phyloP scores from a whole-genome alignment of 2,113 vertebrate species.

The Orthonyx spaldingii region DNA sequence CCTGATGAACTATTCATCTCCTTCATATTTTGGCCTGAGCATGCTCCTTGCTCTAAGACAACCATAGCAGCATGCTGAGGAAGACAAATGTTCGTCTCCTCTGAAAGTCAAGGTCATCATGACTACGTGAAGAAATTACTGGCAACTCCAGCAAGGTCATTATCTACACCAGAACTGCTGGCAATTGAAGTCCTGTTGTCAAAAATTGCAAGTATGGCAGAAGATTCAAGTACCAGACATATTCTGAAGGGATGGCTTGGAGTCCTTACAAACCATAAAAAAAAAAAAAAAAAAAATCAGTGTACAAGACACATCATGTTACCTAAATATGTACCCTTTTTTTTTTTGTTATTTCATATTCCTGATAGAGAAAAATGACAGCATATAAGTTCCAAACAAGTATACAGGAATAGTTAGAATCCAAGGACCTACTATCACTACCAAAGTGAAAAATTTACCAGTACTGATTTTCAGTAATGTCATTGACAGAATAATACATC shows the following conservation, averaged over 20 bases:
- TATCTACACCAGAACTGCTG: not conserved
- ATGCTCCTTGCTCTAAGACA: not conserved
- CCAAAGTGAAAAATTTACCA: not conserved
- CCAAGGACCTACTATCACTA: not conserved
- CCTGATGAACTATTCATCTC: not conserved
- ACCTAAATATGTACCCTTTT: not conserved
- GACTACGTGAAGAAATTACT: not conserved
- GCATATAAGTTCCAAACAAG: not conserved
- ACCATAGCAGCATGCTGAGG: fast-evolving
- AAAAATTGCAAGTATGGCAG: not conserved
- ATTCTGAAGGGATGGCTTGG: not conserved
- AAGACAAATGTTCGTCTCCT: not conserved
- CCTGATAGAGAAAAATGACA: not conserved
- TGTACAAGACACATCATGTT: not conserved
- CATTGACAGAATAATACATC: not conserved
- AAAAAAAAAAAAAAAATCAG: not conserved
- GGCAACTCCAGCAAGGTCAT: not conserved
- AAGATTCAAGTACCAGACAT: not conserved
- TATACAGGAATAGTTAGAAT: not conserved
- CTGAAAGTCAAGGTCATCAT: not conserved
- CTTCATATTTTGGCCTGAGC: not conserved
- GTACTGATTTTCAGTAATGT: not conserved
- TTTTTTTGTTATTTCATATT: not conserved
- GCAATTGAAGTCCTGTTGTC: not conserved
- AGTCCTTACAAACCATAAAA: not conserved